Evolutionary conservation across 2,113 vertebrate species (phyloP), one percentile per base, ranked within the genome.

Genomic region (Antigone vipio): DNA sequence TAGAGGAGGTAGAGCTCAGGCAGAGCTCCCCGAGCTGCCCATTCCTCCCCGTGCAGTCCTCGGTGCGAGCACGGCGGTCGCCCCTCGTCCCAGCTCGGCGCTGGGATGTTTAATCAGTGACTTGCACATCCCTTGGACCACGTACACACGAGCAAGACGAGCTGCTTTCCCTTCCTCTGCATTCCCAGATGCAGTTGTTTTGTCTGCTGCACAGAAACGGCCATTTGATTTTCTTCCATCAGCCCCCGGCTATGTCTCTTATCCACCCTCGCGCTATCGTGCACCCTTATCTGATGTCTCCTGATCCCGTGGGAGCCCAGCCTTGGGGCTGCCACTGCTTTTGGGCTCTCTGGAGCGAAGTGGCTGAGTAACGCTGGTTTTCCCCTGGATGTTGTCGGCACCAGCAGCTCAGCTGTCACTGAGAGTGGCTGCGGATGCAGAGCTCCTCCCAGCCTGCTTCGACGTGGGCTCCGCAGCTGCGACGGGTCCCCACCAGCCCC

Each of bases 261-360:
- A 18, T 8, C 49, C 44, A 35, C 56, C 29, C 47, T 58, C 0
- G 1, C 0, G 9, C 35, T 62, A 3, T 32, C 40, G 35, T 4
- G n/a, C 50, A 22, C 42, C 40, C 32, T 0, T 2, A 21, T 6
- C 68, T 40, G 74, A 29, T 30, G 38, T 29, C 49, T 88, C 29
- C 49, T 30, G 73, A 47, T 35, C 68, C 58, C 3, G 5, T 24
- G 68, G 78, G 58, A 81, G 30, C 81, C 45, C 29, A 55, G 71
- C 59, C 71, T 20, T 38, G 44, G 87, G 38, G 60, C 66, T 58
- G 47, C 32, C 0, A 3, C 69, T 32, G 27, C 59, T 85, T 71
- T 88, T 20, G 75, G 49, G 35, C 74, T 76, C 58, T 64, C n/a
- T 26, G 38, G 66, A 44, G 45, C 0, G 5, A 27, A 4, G 4